Base-by-base conservation (phyloP, 2,113 vertebrate species). In the Cercocebus atys region DNA sequence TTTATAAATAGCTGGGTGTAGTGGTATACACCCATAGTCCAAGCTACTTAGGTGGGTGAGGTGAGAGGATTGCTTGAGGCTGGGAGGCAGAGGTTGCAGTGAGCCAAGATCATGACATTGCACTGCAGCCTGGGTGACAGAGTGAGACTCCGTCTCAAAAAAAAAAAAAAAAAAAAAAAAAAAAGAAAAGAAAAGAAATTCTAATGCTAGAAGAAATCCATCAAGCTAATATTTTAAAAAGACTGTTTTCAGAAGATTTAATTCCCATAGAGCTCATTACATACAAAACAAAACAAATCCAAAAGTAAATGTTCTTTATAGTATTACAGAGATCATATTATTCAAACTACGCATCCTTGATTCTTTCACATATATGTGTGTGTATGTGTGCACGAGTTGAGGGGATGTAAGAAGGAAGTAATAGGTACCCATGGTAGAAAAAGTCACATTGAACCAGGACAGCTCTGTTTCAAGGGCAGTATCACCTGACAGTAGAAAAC, bases 161-260 rank as follows among this genome's bases (percentile, higher is more conserved):
- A n/a, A n/a, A 30, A 64, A 2, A 61, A 61, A 27, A 59, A 59
- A 64, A 6, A 30, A 64, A 61, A 4, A 6, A 43, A 43, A 40
- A 2, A 11, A 47, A 47, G 9, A 47, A 43, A 43, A 43, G 43
- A 43, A 43, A 50, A 50, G 13, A 50, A 50, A 59, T 10, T 85
- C 45, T 45, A 47, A 88, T 75, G 93, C 76, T 81, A 92, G 9
- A 88, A 11, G 13, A 89, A 93, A 96, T 22, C 9, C 35, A 85
- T 17, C 47, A 61, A 75, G 14, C 66, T 11, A 72, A n/a, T 90
- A 92, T 84, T 47, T 91, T 64, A 84, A 97, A 94, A 93, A 25
- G 72, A 90, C 22, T n/a, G 1, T 43, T 68, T 92, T 17, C 7
- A 84, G n/a, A 95, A 88, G 14, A 61, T 14, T 47, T 76, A 27